Percentiles rank a stretch among this genome's conserved stretches.
phyloP scores from a whole-genome alignment of 2,113 vertebrate genomes.

The Arothron firmamentum region DNA sequence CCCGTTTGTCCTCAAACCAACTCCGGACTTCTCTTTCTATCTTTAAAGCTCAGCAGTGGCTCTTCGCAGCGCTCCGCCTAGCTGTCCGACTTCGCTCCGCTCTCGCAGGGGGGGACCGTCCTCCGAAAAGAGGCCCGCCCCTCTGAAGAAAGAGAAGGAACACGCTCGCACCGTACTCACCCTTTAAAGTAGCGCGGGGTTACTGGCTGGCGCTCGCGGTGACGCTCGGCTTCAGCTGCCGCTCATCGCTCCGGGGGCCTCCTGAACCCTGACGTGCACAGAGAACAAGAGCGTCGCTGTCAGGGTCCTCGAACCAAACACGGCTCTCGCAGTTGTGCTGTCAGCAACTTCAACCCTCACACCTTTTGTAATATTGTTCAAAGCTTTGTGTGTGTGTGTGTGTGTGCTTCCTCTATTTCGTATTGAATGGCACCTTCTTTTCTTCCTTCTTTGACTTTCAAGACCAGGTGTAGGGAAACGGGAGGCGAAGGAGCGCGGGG shows the following conservation, averaged over 20 bases:
- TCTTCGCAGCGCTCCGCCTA: constrained; percentile 43
- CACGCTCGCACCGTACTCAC: constrained; percentile 29
- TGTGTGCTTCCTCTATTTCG: neutral
- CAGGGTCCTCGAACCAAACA: constrained; percentile 3
- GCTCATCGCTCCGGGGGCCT: constrained; percentile 60
- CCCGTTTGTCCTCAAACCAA: constrained; percentile 44
- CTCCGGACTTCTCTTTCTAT: constrained; percentile 34
- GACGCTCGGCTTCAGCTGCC: constrained; percentile 56
- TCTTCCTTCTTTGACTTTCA: constrained; percentile 7
- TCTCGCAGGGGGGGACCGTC: no score
- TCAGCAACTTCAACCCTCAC: neutral
- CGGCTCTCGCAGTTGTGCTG: constrained; percentile 3
- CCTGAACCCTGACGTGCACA: constrained; percentile 52
- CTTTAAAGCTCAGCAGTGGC: constrained; percentile 48
- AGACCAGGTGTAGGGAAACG: no score
- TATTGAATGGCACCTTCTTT: constrained; percentile 2
- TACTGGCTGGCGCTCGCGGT: constrained; percentile 57
- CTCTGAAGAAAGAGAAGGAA: constrained; percentile 19
- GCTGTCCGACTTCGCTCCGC: constrained; percentile 8
- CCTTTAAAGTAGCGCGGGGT: constrained; percentile 63
- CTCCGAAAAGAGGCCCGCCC: constrained; percentile 28
- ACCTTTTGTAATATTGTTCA: no score
- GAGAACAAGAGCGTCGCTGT: constrained; percentile 27
- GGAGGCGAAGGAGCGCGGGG: no score
- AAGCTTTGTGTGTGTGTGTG: no score